Evolutionary conservation across 2,113 vertebrate genomes (phyloP).

Genomic region (Hymenochirus boettgeri): DNA sequence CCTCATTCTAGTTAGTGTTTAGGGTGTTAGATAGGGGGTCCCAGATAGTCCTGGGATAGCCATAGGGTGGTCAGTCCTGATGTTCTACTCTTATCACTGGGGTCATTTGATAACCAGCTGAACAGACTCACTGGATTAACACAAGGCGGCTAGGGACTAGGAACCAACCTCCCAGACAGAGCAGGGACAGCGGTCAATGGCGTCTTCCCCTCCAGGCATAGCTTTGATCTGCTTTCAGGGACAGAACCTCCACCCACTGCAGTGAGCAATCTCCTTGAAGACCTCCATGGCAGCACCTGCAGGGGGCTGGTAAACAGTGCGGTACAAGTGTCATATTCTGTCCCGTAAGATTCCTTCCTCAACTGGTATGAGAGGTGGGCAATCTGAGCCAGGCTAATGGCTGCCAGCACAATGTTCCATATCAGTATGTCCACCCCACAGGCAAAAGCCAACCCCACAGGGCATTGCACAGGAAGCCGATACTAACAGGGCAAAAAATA

Average conservation of each 20-base stretch:
- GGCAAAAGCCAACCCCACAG: slow-evolving; percentile 87
- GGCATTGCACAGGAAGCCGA: slow-evolving; percentile 72
- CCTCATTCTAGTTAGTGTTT: too few relatives aligned
- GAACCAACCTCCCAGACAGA: slow-evolving; percentile 92
- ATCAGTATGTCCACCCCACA: slow-evolving; percentile 80
- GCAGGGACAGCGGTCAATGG: slow-evolving; percentile 87
- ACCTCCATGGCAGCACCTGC: slow-evolving; percentile 75
- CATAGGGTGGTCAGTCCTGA: too few relatives aligned
- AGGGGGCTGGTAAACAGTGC: slow-evolving; percentile 81
- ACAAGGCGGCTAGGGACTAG: too few relatives aligned
- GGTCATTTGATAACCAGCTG: too few relatives aligned
- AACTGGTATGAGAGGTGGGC: slow-evolving; percentile 77
- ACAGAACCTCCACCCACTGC: slow-evolving; percentile 77
- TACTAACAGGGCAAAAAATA: slow-evolving; percentile 78
- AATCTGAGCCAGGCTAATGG: slow-evolving; percentile 73
- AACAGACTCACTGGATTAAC: too few relatives aligned
- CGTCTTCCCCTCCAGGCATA: slow-evolving; percentile 91
- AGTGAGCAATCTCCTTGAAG: slow-evolving; percentile 82
- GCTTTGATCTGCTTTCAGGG: slow-evolving; percentile 74
- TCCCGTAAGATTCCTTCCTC: slow-evolving; percentile 63
- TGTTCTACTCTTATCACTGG: too few relatives aligned
- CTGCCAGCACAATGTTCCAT: slow-evolving; percentile 78
- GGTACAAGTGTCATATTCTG: slow-evolving; percentile 80
- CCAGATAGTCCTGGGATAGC: too few relatives aligned
- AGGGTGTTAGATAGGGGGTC: too few relatives aligned